Evolutionary conservation across 1,140 invertebrate species (phyloP), one percentile per base, ranked within the genome.

Genomic region (Laupala kohalensis): DNA sequence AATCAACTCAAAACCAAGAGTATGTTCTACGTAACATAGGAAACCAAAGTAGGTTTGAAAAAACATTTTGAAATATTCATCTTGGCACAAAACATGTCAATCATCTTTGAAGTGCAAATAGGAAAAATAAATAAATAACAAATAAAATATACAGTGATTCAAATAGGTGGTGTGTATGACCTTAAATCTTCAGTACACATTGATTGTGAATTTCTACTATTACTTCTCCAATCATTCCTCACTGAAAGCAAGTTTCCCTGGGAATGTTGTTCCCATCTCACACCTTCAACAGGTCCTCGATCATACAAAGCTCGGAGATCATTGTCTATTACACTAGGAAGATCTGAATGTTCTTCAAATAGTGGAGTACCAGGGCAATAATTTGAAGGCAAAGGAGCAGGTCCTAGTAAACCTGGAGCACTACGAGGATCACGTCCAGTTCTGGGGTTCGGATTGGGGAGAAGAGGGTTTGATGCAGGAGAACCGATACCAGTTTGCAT

Each of bases 341-440:
- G n/a, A 12, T 68, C 67, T 5, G 24, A 25, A 4, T 29, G 13
- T 27, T 68, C 67, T 29, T 68, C 67, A 30, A 68, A 68, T 13
- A 27, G 27, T 28, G 67, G 67, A 23, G 67, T 68, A 23, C 29
- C 29, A n/a, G 67, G 67, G 12, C 67, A 29, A 37, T 68, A 68
- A 29, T 68, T 68, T 2, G 27, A 27, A 29, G 67, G 67, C 27
- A 68, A 23, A n/a, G 81, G 81, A 2, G 78, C 80, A 5, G 80
- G 79, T 0, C 81, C 81, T 5, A 83, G 70, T 0, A 82, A 64
- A 19, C 81, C 81, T 15, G 79, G 79, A 0, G 80, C 80, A 23
- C 78, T 79, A 26, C 80, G 80, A 19, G 80, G 74, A 29, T 80
- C 80, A 6, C 76, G 70, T 6, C 76, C 77, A 30, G 74, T 80